These are phyloP conservation scores for Galemys pyrenaicus DNA, from an alignment of 2,113 vertebrate species.

Conservation along the genomic window DNA sequence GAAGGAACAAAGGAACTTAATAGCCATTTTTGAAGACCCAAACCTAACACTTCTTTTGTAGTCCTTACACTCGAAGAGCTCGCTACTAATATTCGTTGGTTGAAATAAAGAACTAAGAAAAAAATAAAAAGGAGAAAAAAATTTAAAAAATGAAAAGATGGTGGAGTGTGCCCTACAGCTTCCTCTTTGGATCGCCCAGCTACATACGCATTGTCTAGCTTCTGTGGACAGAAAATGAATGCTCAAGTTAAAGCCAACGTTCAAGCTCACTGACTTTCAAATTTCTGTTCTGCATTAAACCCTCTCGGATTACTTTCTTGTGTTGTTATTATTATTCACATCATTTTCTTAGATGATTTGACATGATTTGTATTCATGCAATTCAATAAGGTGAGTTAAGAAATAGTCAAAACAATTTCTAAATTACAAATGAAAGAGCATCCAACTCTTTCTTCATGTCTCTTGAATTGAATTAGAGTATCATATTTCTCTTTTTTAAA, in stretches of 20 bases:
- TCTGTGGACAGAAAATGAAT: background rate
- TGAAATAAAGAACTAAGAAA: background rate
- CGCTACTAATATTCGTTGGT: background rate
- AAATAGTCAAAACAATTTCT: conserved; percentile 40
- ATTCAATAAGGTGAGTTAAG: conserved; percentile 54
- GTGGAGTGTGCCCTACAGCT: accelerated
- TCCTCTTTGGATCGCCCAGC: background rate
- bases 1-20: no score
- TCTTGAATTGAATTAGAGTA: background rate
- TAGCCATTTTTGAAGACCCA: background rate
- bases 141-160: background rate
- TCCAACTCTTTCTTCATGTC: conserved; percentile 14
- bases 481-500: background rate
- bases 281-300: conserved; percentile 55
- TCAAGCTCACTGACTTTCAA: background rate
- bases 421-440: background rate
- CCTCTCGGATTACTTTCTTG: conserved; percentile 24
- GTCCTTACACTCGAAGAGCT: background rate
- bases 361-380: conserved; percentile 20
- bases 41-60: background rate
- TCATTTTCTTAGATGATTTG: conserved; percentile 61
- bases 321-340: conserved; percentile 66
- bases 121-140: background rate
- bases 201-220: background rate
- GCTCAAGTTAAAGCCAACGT: background rate